Conservation (phyloP, 2,113 vertebrate species). For the Callorhinus ursinus region DNA sequence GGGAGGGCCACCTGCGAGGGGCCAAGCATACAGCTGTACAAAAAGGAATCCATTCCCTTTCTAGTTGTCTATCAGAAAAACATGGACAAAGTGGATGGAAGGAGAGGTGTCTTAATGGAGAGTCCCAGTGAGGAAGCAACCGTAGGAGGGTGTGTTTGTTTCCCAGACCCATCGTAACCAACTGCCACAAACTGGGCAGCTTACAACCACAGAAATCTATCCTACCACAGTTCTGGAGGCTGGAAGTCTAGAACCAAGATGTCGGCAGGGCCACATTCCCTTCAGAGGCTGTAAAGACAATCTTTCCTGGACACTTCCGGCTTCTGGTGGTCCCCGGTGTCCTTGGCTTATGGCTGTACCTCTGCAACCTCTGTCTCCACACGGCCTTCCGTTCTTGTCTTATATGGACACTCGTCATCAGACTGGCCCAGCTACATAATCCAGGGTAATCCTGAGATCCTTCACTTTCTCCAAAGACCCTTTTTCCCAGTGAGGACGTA, state of each 20-base stretch:
- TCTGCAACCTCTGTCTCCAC: not conserved
- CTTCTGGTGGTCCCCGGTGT: not conserved
- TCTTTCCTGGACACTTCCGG: not conserved
- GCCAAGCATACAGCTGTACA: not conserved
- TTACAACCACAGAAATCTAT: not conserved
- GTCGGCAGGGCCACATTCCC: not conserved
- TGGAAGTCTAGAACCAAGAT: not conserved
- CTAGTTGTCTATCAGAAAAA: not conserved
- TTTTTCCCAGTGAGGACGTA: not conserved
- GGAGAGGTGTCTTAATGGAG: not conserved
- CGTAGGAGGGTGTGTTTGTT: rapidly evolving
- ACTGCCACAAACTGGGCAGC: not conserved
- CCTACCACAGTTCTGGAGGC: not conserved
- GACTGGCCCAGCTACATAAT: not conserved
- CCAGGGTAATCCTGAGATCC: not conserved
- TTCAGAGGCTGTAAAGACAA: not conserved
- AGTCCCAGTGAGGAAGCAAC: not conserved
- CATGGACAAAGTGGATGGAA: rapidly evolving
- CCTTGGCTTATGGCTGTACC: not conserved
- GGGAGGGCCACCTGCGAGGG: not conserved
- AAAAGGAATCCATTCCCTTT: not conserved
- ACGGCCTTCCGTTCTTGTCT: not conserved
- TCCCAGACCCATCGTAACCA: not conserved
- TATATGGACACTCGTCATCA: not conserved
- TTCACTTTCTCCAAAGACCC: not conserved